A percentile compares a stretch with the other conserved stretches of the same genome.
These are phyloP conservation scores for Loriculus beryllinus DNA, from an alignment of 2,797 vertebrate genomes.

Conservation along the genomic window DNA sequence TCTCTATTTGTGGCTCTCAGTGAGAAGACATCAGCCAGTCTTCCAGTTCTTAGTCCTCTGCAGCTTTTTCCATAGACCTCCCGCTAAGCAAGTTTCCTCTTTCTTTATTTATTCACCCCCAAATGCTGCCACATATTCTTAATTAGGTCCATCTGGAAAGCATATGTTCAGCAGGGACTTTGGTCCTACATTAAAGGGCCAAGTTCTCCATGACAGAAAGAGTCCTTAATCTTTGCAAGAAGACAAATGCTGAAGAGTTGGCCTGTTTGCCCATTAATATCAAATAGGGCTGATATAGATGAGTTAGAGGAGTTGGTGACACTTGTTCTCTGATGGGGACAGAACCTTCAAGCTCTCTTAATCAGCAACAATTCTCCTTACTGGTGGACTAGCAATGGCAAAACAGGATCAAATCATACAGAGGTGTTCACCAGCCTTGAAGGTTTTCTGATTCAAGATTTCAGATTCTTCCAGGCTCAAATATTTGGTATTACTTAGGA, in stretches of 20 bases:
- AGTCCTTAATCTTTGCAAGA: background rate
- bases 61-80: constrained; percentile 13
- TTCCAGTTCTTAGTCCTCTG: background rate
- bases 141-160: constrained; percentile 34
- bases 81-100: constrained; percentile 29
- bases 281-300: background rate
- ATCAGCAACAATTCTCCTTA: background rate
- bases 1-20: background rate
- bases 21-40: background rate
- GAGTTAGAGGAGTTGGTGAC: background rate
- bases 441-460: too few relatives aligned
- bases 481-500: background rate
- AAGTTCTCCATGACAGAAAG: constrained; percentile 26
- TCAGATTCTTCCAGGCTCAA: background rate
- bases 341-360: background rate
- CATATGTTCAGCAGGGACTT: constrained; percentile 39
- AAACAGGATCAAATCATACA: background rate
- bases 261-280: background rate
- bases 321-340: background rate
- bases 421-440: background rate
- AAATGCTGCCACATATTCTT: constrained; percentile 2
- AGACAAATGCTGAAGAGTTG: background rate
- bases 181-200: constrained; percentile 41
- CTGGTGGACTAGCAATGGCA: background rate
- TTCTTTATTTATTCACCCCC: constrained; percentile 43